These are phyloP conservation scores for Caenorhabditis tropicalis DNA, from an alignment of 1,140 invertebrate species.

Conservation along the genomic window DNA sequence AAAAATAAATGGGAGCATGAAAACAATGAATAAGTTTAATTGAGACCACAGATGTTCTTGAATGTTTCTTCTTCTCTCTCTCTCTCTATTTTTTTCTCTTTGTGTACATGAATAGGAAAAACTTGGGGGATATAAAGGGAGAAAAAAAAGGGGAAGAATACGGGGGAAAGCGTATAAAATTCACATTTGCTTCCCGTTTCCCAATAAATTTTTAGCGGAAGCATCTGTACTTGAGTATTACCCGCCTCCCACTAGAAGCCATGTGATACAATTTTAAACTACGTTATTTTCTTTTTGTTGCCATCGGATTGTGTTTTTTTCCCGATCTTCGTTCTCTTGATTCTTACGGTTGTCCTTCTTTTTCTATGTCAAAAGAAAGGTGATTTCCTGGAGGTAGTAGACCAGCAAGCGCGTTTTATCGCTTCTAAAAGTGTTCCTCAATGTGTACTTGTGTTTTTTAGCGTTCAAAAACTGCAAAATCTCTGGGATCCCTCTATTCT, in stretches of 20 bases:
- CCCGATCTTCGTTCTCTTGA: neutral
- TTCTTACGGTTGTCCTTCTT: neutral
- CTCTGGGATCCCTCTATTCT: neutral
- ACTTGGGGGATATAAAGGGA: neutral
- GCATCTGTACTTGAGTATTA: slow-evolving; percentile 43
- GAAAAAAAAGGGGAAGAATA: too few species aligned
- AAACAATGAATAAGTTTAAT: slow-evolving; percentile 45
- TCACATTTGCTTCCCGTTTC: slow-evolving; percentile 43
- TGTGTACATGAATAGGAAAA: neutral
- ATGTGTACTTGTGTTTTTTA: slow-evolving; percentile 8
- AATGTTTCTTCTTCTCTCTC: slow-evolving; percentile 1
- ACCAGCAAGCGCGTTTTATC: slow-evolving; percentile 22
- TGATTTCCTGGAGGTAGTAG: neutral
- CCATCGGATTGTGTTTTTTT: neutral
- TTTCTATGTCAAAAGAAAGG: neutral
- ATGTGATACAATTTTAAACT: slow-evolving; percentile 34
- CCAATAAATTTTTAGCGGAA: slow-evolving; percentile 42
- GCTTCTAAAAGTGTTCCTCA: slow-evolving; percentile 17
- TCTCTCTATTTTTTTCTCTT: neutral
- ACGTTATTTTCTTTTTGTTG: slow-evolving; percentile 27
- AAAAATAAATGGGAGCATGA: slow-evolving; percentile 10
- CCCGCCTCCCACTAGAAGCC: neutral
- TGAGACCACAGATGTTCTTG: slow-evolving; percentile 43
- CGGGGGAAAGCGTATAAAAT: slow-evolving; percentile 21
- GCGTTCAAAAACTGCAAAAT: neutral